Conservation (phyloP, 2,888 invertebrate genomes). For the Melipona bicolor region DNA sequence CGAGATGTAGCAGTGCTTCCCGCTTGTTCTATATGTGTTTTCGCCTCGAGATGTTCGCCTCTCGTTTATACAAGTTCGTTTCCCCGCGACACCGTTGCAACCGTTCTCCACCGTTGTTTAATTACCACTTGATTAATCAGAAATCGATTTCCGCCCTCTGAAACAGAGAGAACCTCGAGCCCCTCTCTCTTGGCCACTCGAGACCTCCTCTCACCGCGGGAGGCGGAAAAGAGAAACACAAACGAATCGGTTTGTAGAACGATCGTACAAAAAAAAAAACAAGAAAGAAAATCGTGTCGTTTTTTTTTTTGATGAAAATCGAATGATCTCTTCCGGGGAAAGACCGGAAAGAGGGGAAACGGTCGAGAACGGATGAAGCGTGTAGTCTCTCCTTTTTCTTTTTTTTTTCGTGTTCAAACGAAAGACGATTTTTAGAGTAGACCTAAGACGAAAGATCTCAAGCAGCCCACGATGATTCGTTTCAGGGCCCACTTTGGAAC, state of each 20-base stretch:
- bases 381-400: not conserved
- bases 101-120: conserved; percentile 39
- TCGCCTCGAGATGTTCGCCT: conserved; percentile 26
- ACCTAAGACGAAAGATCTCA: not conserved
- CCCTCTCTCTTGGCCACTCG: not conserved
- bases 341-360: not conserved
- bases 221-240: not conserved
- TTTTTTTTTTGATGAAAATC: not conserved
- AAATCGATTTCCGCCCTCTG: conserved; percentile 33
- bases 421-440: not conserved
- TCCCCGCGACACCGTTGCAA: conserved; percentile 13
- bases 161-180: conserved; percentile 11
- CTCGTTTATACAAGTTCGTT: not conserved
- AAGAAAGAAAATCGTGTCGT: not conserved
- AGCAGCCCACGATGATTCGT: conserved; percentile 53
- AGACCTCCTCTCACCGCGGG: not conserved
- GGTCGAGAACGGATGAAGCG: conserved; percentile 31
- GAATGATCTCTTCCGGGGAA: not conserved
- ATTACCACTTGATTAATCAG: conserved; percentile 30
- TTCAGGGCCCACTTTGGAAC: conserved; percentile 88
- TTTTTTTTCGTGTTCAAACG: not conserved
- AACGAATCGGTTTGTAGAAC: not conserved
- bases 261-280: not conserved
- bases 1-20: conserved; percentile 21
- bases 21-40: conserved; percentile 24